phyloP scores from a whole-genome alignment of 2,888 invertebrate species.

The Spilosoma lubricipeda region DNA sequence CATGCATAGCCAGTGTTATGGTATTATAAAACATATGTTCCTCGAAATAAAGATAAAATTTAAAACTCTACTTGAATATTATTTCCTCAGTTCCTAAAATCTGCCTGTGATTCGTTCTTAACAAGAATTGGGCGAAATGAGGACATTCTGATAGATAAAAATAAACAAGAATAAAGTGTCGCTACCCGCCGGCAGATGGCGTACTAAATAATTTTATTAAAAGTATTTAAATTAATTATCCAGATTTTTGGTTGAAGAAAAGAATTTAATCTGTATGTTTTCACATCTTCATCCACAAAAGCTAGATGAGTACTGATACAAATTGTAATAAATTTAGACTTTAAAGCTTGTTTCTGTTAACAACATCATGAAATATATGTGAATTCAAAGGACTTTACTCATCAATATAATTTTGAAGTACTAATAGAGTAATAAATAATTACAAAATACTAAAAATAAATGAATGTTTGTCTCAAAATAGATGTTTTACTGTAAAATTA shows the following conservation, averaged over 20 bases:
- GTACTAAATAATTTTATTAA: constrained; percentile 38
- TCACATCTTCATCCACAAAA: not conserved
- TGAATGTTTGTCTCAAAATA: constrained; percentile 80
- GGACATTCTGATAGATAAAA: constrained; percentile 65
- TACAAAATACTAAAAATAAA: constrained; percentile 66
- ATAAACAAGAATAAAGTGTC: constrained; percentile 55
- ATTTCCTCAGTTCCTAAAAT: constrained; percentile 37
- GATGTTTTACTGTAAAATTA: constrained; percentile 77
- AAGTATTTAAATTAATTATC: not conserved
- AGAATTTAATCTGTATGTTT: no score
- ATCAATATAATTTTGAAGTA: constrained; percentile 22
- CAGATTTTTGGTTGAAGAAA: not conserved
- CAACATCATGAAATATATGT: not conserved
- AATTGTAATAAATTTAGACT: not conserved
- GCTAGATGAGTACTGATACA: not conserved
- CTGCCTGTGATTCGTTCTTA: constrained; percentile 56
- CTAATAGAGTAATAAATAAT: constrained; percentile 41
- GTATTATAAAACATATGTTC: constrained; percentile 70
- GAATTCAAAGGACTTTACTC: constrained; percentile 3
- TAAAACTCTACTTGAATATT: constrained; percentile 46
- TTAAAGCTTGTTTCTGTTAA: not conserved
- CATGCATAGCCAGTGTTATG: constrained; percentile 65
- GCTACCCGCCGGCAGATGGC: constrained; percentile 80
- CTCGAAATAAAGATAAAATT: constrained; percentile 64
- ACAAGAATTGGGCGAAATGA: constrained; percentile 70